Evolutionary conservation across 2,888 invertebrate genomes (phyloP).

Genomic region (Papilio demoleus): DNA sequence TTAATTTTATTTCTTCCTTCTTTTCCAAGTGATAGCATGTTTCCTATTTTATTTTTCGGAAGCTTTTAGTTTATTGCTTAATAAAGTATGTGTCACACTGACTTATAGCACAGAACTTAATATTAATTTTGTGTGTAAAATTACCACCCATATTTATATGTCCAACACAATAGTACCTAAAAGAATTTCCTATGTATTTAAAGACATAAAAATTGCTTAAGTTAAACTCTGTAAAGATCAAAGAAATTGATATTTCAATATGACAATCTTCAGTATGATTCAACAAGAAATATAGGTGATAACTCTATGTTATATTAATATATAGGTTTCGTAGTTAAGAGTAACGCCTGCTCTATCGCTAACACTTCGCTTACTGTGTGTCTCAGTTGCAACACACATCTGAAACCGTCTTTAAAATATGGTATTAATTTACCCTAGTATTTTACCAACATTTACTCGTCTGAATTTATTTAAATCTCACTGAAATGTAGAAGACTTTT

Average conservation of each 20-base stretch:
- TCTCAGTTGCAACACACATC: neutral
- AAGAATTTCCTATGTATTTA: too few relatives aligned
- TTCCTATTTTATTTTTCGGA: slow-evolving; percentile 14
- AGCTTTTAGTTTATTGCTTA: slow-evolving; percentile 13
- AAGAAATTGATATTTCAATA: too few relatives aligned
- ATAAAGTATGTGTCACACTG: neutral
- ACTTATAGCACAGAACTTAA: neutral
- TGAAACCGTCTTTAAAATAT: neutral
- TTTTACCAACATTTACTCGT: neutral
- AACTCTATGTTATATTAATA: too few relatives aligned
- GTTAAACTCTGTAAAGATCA: too few relatives aligned
- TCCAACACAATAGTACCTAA: too few relatives aligned
- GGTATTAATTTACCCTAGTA: neutral
- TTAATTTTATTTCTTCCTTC: slow-evolving; percentile 19
- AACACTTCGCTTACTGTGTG: neutral
- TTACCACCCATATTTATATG: too few relatives aligned
- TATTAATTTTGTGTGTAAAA: neutral
- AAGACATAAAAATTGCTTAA: too few relatives aligned
- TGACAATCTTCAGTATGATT: too few relatives aligned
- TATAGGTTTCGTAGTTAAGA: too few relatives aligned
- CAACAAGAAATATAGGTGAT: too few relatives aligned
- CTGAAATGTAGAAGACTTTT: neutral
- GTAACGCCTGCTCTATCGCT: too few relatives aligned
- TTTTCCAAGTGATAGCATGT: slow-evolving; percentile 7
- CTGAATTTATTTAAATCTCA: neutral